Evolutionary conservation across 2,113 vertebrate genomes (phyloP).

Genomic region (Sprattus sprattus): DNA sequence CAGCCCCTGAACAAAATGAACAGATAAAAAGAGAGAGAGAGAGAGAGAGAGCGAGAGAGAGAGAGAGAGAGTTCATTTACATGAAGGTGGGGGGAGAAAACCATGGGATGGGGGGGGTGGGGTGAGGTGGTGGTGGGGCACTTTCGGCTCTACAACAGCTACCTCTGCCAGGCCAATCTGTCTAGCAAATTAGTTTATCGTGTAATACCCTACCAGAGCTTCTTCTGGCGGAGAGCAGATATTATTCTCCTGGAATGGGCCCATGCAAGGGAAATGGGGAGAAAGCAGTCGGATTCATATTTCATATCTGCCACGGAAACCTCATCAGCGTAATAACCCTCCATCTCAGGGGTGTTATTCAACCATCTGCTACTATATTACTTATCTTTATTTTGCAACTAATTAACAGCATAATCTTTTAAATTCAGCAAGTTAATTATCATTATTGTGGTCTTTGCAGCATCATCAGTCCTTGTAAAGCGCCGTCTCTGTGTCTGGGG

Average conservation of each 20-base stretch:
- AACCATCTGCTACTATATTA: conserved; percentile 99
- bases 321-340: conserved; percentile 99
- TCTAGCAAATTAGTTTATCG: conserved; percentile 81
- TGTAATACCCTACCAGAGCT: conserved; percentile 81
- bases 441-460: conserved; percentile 99
- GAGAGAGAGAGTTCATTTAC: conserved; percentile 69
- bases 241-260: conserved; percentile 89
- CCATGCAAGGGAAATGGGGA: conserved; percentile 70
- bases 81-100: conserved; percentile 43
- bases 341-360: conserved; percentile 98
- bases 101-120: not conserved
- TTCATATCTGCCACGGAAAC: conserved; percentile 97
- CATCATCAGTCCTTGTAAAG: conserved; percentile 99
- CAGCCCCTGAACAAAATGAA: conserved; percentile 60
- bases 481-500: conserved; percentile 86
- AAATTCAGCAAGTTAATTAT: conserved; percentile 99
- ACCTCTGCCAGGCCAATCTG: conserved; percentile 79
- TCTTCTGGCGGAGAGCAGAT: conserved; percentile 84
- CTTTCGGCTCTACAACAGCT: conserved; percentile 62
- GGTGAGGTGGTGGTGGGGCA: conserved; percentile 58
- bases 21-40: conserved; percentile 45
- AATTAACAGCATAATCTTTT: conserved; percentile 99
- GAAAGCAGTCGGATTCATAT: conserved; percentile 95
- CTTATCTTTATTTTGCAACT: conserved; percentile 99
- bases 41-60: conserved; percentile 51